phyloP scores from a whole-genome alignment of 2,888 invertebrate genomes.

The Deilephila elpenor region DNA sequence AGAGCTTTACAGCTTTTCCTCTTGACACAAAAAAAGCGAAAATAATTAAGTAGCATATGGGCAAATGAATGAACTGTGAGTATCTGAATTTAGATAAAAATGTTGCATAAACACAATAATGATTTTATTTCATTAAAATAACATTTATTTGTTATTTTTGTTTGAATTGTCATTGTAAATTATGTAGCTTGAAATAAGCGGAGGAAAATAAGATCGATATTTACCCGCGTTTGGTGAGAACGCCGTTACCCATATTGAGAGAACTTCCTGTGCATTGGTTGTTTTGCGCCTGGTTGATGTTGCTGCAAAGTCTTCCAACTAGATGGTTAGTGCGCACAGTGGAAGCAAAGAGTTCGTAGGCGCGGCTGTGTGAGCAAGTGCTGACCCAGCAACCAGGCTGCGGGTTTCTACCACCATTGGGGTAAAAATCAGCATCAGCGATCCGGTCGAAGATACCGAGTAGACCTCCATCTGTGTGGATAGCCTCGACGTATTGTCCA shows the following conservation, averaged over 20 bases:
- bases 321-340: slow-evolving; percentile 61
- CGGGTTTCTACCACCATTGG: slow-evolving; percentile 68
- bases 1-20: too few relatives aligned
- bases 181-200: too few relatives aligned
- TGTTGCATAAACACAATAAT: too few relatives aligned
- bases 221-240: slow-evolving; percentile 60
- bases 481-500: slow-evolving; percentile 68
- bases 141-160: too few relatives aligned
- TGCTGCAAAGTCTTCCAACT: slow-evolving; percentile 56
- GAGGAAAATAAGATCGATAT: slow-evolving; percentile 29
- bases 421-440: slow-evolving; percentile 69
- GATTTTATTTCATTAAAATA: too few relatives aligned
- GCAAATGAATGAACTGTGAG: too few relatives aligned
- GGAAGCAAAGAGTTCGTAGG: slow-evolving; percentile 62
- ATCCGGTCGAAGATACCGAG: slow-evolving; percentile 66
- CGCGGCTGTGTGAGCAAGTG: slow-evolving; percentile 68
- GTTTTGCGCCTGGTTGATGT: slow-evolving; percentile 55
- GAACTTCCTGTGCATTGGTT: slow-evolving; percentile 52
- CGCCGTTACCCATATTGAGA: slow-evolving; percentile 61
- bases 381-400: slow-evolving; percentile 69
- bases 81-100: too few relatives aligned
- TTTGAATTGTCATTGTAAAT: too few relatives aligned
- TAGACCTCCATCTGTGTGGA: slow-evolving; percentile 69
- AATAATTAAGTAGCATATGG: too few relatives aligned
- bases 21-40: too few relatives aligned